Evolutionary conservation across 2,113 vertebrate genomes (phyloP).

Genomic region (Nannobrachium achirus): DNA sequence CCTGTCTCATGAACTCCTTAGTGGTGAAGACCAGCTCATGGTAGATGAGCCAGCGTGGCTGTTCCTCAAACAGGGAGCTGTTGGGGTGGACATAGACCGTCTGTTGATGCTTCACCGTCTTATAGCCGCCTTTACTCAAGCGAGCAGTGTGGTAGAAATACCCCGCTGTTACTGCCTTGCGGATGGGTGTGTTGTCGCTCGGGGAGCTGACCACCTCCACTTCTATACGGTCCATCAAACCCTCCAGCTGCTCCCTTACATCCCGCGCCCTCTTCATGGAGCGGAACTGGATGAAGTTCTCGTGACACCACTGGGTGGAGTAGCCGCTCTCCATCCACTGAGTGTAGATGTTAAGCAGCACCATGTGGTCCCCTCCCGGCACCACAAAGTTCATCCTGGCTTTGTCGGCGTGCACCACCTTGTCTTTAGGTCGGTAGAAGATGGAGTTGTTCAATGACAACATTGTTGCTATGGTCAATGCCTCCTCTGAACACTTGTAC

Average conservation of each 20-base stretch:
- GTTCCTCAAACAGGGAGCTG: constrained; percentile 91
- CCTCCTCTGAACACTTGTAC: constrained; percentile 93
- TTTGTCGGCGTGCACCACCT: constrained; percentile 93
- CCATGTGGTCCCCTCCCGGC: constrained; percentile 91
- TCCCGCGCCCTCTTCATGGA: constrained; percentile 90
- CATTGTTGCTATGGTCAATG: constrained; percentile 93
- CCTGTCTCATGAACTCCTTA: constrained; percentile 97
- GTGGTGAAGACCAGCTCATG: constrained; percentile 95
- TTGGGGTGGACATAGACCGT: constrained; percentile 92
- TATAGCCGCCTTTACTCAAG: constrained; percentile 90
- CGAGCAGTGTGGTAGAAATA: constrained; percentile 93
- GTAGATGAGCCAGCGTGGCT: constrained; percentile 94
- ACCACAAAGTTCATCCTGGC: constrained; percentile 90
- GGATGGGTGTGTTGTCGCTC: constrained; percentile 82
- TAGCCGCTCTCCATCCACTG: constrained; percentile 91
- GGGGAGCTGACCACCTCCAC: constrained; percentile 85
- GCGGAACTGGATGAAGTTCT: constrained; percentile 93
- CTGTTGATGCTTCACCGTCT: constrained; percentile 95
- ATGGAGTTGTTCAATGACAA: constrained; percentile 94
- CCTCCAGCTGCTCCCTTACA: constrained; percentile 90
- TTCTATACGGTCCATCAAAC: constrained; percentile 90
- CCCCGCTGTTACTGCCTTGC: constrained; percentile 91
- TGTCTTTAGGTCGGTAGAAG: constrained; percentile 96
- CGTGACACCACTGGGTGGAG: constrained; percentile 96
- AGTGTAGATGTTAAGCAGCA: constrained; percentile 90